Conservation (phyloP, 1,140 invertebrate species). For the Cydia pomonella region DNA sequence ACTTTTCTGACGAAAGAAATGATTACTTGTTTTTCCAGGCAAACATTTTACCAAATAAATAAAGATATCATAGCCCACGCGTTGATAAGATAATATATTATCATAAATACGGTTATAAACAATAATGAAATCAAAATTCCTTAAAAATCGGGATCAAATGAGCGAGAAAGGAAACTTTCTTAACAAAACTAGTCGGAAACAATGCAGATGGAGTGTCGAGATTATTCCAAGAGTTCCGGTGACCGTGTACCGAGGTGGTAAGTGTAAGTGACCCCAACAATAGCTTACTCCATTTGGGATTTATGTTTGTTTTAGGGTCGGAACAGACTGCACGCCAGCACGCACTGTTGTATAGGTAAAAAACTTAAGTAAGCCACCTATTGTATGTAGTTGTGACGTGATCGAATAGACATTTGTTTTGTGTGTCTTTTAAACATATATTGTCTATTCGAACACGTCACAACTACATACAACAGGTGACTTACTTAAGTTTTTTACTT, state of each 20-base stretch:
- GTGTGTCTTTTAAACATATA: too few species aligned
- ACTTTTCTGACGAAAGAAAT: neutral
- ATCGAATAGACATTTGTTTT: too few species aligned
- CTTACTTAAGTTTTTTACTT: too few species aligned
- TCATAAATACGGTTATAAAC: neutral
- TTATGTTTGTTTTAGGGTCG: neutral
- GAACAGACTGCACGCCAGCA: neutral
- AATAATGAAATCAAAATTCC: neutral
- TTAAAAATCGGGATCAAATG: neutral
- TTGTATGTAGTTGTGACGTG: too few species aligned
- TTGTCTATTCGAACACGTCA: too few species aligned
- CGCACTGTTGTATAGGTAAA: too few species aligned
- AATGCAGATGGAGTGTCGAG: neutral
- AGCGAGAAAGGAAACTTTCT: conserved; percentile 1
- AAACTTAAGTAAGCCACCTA: too few species aligned
- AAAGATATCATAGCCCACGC: too few species aligned
- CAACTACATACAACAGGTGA: too few species aligned
- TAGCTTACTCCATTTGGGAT: neutral
- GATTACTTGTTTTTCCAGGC: neutral
- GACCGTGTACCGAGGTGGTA: neutral
- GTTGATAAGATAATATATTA: too few species aligned
- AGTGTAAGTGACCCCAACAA: neutral
- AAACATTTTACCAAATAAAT: too few species aligned
- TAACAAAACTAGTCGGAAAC: neutral
- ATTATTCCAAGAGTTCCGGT: neutral